Evolutionary conservation across 2,113 vertebrate species (phyloP).

Genomic region (Trogon surrucura): DNA sequence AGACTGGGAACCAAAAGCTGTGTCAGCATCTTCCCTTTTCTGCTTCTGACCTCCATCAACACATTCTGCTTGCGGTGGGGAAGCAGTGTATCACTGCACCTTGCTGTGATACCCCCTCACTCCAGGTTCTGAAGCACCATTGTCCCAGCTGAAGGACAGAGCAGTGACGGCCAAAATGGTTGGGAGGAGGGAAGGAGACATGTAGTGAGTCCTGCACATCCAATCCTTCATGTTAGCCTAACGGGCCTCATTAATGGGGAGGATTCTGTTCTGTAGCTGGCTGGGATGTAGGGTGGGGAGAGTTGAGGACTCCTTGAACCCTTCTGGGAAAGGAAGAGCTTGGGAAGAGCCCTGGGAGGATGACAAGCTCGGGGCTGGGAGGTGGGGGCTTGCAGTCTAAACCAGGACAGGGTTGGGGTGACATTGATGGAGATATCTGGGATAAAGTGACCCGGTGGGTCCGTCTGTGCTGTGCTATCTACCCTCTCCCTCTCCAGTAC

Average conservation of each 20-base stretch:
- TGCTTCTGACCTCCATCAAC: not conserved
- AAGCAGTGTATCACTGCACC: rapidly evolving
- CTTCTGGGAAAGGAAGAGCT: not conserved
- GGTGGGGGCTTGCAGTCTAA: not conserved
- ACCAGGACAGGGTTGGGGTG: not conserved
- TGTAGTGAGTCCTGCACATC: not conserved
- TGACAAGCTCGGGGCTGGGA: not conserved
- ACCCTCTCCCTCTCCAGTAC: not conserved
- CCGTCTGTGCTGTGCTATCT: not conserved
- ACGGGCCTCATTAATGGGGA: not conserved
- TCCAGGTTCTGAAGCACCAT: not conserved
- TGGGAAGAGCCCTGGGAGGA: not conserved
- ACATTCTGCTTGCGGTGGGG: rapidly evolving
- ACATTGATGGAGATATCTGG: not conserved
- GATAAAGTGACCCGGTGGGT: rapidly evolving
- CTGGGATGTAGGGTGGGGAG: not conserved
- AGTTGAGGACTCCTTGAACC: not conserved
- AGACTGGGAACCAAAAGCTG: not conserved
- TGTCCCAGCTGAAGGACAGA: not conserved
- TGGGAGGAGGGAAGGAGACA: not conserved
- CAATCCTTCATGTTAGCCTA: not conserved
- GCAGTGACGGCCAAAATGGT: rapidly evolving
- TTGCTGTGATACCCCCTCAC: rapidly evolving
- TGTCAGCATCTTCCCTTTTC: not conserved
- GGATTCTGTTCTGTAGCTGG: not conserved